phyloP scores from a whole-genome alignment of 1,140 invertebrate genomes.

The Scaptomyza hsui region DNA sequence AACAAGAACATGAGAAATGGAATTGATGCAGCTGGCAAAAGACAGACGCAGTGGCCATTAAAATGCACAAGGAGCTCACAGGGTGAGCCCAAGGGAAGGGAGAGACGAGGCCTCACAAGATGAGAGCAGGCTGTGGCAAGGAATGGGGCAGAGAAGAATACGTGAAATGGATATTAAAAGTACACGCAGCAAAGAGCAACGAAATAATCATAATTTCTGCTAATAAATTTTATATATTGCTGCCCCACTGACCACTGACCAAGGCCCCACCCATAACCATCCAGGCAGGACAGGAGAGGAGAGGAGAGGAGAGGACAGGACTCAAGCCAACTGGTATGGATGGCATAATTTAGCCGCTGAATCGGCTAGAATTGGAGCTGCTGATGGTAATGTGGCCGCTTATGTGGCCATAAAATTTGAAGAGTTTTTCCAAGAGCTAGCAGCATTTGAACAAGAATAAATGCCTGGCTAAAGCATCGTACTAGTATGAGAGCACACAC shows the following conservation, averaged over 20 bases:
- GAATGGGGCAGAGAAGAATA: not conserved
- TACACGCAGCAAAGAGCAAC: slow-evolving; percentile 73
- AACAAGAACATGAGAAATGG: slow-evolving; percentile 17
- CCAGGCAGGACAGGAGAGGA: not conserved
- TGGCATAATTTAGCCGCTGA: slow-evolving; percentile 55
- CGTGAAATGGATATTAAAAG: slow-evolving; percentile 77
- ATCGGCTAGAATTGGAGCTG: slow-evolving; percentile 54
- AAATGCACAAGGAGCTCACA: slow-evolving; percentile 58
- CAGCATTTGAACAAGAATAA: slow-evolving; percentile 40
- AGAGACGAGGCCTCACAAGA: not conserved
- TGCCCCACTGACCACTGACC: slow-evolving; percentile 10
- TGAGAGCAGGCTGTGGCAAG: not conserved
- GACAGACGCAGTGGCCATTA: slow-evolving; percentile 60
- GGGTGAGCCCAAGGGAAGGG: not conserved
- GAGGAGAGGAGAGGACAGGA: too few species aligned
- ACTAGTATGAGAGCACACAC: slow-evolving; percentile 7
- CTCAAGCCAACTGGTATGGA: slow-evolving; percentile 9
- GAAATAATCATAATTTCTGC: slow-evolving; percentile 83
- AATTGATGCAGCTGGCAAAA: slow-evolving; percentile 75
- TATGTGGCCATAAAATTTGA: slow-evolving; percentile 75
- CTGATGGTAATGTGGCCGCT: slow-evolving; percentile 53
- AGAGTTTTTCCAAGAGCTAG: slow-evolving; percentile 42
- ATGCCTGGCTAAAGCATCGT: slow-evolving; percentile 8
- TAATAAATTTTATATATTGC: slow-evolving; percentile 82
- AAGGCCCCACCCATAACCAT: slow-evolving; percentile 6